Evolutionary conservation across 2,888 invertebrate genomes (phyloP).

Genomic region (Noctua comes): DNA sequence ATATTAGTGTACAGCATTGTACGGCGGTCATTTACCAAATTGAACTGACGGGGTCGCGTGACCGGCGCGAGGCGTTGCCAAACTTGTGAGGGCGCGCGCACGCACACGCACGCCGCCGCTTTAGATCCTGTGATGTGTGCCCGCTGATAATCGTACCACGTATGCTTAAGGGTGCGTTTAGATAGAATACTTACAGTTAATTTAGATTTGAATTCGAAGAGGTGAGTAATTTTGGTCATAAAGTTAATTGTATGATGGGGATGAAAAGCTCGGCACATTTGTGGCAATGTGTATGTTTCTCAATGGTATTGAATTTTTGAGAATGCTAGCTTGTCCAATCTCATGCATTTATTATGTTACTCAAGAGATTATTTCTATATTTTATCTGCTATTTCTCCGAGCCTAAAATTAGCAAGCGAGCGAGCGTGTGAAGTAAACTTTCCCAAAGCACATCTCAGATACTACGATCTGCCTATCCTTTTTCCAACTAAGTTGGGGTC

Average conservation of each 20-base stretch:
- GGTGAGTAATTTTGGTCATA: not conserved
- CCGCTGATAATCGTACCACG: constrained; percentile 55
- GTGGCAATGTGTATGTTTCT: constrained; percentile 1
- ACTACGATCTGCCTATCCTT: not conserved
- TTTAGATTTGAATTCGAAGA: not conserved
- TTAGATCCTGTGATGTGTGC: constrained; percentile 58
- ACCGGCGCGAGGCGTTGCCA: constrained; percentile 80
- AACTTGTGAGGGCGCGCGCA: constrained; percentile 78
- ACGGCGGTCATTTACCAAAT: constrained; percentile 82
- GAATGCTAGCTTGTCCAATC: not conserved
- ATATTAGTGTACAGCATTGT: constrained; percentile 68
- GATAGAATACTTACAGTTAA: not conserved
- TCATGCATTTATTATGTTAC: not conserved
- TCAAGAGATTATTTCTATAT: too few species aligned
- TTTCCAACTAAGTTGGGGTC: not conserved
- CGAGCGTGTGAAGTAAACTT: not conserved
- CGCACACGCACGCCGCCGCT: constrained; percentile 75
- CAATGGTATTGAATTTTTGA: not conserved
- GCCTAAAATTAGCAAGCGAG: too few species aligned
- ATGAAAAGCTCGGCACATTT: not conserved
- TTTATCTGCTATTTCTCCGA: too few species aligned
- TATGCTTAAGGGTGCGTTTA: constrained; percentile 23
- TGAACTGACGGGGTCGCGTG: constrained; percentile 72
- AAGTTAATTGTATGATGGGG: not conserved
- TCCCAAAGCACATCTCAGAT: not conserved